phyloP scores from a whole-genome alignment of 1,140 invertebrate species.

The Steinernema feltiae region DNA sequence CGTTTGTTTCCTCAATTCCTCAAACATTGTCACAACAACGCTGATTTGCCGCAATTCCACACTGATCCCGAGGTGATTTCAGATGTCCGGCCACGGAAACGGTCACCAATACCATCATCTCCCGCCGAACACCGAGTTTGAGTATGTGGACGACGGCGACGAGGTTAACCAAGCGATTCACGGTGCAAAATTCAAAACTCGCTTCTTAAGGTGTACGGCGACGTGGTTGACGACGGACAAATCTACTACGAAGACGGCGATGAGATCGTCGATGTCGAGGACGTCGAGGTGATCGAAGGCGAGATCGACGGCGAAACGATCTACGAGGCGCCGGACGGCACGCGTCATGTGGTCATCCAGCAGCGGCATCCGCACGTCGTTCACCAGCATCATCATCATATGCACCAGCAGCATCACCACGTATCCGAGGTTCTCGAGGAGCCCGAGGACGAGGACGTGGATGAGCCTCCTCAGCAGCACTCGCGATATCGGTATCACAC shows the following conservation, averaged over 20 bases:
- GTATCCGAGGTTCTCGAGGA: not conserved
- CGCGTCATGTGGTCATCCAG: not conserved
- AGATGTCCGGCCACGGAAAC: conserved; percentile 1
- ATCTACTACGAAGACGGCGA: not conserved
- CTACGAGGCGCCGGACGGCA: not conserved
- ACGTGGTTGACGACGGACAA: not conserved
- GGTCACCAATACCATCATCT: not conserved
- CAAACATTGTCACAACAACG: no score
- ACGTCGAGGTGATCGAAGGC: not conserved
- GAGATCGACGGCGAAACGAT: not conserved
- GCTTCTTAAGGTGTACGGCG: not conserved
- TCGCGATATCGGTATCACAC: not conserved
- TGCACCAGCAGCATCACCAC: not conserved
- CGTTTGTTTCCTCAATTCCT: no score
- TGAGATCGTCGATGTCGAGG: conserved; percentile 2
- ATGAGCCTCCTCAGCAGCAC: not conserved
- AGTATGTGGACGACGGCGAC: not conserved
- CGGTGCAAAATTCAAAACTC: not conserved
- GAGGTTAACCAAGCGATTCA: not conserved
- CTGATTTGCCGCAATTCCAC: no score
- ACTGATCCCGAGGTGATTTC: no score
- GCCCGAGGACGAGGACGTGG: not conserved
- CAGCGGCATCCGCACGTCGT: not conserved
- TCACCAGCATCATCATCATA: not conserved
- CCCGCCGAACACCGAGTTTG: not conserved